Evolutionary conservation across 2,888 invertebrate genomes (phyloP), one percentile per base, ranked within the genome.

Genomic region (Drosophila monieri): DNA sequence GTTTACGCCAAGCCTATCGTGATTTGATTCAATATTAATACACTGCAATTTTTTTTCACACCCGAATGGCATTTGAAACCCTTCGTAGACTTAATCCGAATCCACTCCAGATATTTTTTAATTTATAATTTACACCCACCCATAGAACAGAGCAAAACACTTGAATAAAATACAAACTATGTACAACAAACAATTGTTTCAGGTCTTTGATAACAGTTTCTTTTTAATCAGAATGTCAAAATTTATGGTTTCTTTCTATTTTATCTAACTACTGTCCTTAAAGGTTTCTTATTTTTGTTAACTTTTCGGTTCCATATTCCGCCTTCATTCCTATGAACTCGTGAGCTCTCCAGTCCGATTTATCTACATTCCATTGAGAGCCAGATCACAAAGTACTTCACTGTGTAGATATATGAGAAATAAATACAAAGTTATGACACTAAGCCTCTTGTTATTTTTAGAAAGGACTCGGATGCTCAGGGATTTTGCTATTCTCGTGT

Each of bases 81-180:
- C 25, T 32, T 48, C 41, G 32, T 61, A 61, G 25, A 12, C 9
- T n/a, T 14, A 12, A 25, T 48, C 27, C 23, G 3, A 43, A 15
- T n/a, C 35, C 43, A 18, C 27, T 53, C 14, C 12, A 39, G 4
- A 12, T 44, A 46, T 30, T 65, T 46, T 46, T 54, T 6, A 41
- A 55, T 9, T 41, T 41, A 57, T 23, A 23, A 46, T 44, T 48
- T 60, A 47, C 35, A 51, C 55, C 39, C 65, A 59, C 65, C 67
- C 76, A 81, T 81, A 81, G 73, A 53, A 52, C 72, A 73, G 85
- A 76, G 72, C 77, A 68, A 76, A 81, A 81, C 81, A 65, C 73
- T 85, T 85, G 58, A 87, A 85, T 81, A 84, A 85, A 83, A 83
- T 79, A 85, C 72, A 83, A 85, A 70, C 73, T 73, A 75, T 73